phyloP scores from a whole-genome alignment of 2,888 invertebrate species.

The Polylopha cassiicola region DNA sequence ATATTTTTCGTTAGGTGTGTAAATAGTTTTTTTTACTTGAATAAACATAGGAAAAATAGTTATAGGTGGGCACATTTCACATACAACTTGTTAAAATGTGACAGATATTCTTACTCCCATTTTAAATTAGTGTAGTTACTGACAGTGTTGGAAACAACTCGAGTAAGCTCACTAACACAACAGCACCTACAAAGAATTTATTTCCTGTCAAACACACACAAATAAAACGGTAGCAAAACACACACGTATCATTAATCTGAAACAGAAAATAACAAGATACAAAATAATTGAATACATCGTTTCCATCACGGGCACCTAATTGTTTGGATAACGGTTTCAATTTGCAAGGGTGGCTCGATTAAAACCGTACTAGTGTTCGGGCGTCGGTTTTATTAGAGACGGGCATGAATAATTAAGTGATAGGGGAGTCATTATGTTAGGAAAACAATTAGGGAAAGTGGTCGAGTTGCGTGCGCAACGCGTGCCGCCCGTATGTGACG shows the following conservation, averaged over 20 bases:
- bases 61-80: no score
- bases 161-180: no score
- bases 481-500: constrained; percentile 61
- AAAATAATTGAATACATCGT: constrained; percentile 21
- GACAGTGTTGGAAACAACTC: not conserved
- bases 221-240: no score
- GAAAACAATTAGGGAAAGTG: constrained; percentile 57
- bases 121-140: no score
- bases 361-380: constrained; percentile 19
- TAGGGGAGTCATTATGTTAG: constrained; percentile 54
- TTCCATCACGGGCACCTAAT: constrained; percentile 18
- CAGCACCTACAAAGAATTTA: no score
- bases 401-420: constrained; percentile 32
- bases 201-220: no score
- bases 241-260: constrained; percentile 12
- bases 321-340: constrained; percentile 23
- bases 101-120: no score
- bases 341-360: constrained; percentile 23
- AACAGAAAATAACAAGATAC: constrained; percentile 16
- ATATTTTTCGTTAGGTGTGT: no score
- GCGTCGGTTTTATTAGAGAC: constrained; percentile 21
- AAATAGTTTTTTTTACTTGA: no score
- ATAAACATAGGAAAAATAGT: no score
- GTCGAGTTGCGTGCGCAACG: constrained; percentile 42
- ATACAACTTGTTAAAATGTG: no score